Conservation (phyloP, 1,140 invertebrate genomes). For the Lepeophtheirus salmonis region DNA sequence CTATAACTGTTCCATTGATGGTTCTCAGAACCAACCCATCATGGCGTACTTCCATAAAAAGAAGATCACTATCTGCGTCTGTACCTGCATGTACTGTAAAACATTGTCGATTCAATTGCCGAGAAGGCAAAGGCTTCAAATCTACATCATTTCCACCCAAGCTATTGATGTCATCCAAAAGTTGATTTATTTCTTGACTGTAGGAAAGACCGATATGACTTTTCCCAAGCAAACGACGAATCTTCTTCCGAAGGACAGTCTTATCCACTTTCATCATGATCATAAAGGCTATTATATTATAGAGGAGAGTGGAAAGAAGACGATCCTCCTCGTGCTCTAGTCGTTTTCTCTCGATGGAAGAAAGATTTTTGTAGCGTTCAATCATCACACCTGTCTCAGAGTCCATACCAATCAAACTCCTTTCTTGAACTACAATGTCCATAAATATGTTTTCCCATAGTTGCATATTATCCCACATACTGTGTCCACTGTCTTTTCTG, state of each 20-base stretch:
- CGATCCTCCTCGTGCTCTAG: slow-evolving; percentile 96
- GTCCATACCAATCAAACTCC: slow-evolving; percentile 99
- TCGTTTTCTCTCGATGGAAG: slow-evolving; percentile 80
- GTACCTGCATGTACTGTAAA: slow-evolving; percentile 90
- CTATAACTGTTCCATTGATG: slow-evolving; percentile 80
- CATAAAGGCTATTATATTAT: slow-evolving; percentile 89
- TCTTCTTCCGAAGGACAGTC: slow-evolving; percentile 35
- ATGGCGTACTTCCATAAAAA: slow-evolving; percentile 94
- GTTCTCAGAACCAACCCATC: slow-evolving; percentile 86
- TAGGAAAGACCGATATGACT: slow-evolving; percentile 94
- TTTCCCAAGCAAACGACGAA: slow-evolving; percentile 81
- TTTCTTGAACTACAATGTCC: slow-evolving; percentile 93
- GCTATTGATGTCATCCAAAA: slow-evolving; percentile 84
- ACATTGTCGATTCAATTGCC: slow-evolving; percentile 83
- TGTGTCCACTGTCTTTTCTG: background rate
- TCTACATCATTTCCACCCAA: slow-evolving; percentile 95
- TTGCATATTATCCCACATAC: slow-evolving; percentile 96
- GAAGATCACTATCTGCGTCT: slow-evolving; percentile 69
- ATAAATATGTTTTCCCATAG: slow-evolving; percentile 99
- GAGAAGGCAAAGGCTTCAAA: slow-evolving; percentile 63
- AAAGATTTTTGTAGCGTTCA: slow-evolving; percentile 84
- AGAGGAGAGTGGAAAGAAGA: slow-evolving; percentile 78
- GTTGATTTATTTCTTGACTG: slow-evolving; percentile 88
- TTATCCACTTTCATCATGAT: slow-evolving; percentile 69
- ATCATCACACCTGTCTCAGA: slow-evolving; percentile 98